These are phyloP conservation scores for Tanypteryx hageni DNA, from an alignment of 2,888 invertebrate species.

Conservation along the genomic window DNA sequence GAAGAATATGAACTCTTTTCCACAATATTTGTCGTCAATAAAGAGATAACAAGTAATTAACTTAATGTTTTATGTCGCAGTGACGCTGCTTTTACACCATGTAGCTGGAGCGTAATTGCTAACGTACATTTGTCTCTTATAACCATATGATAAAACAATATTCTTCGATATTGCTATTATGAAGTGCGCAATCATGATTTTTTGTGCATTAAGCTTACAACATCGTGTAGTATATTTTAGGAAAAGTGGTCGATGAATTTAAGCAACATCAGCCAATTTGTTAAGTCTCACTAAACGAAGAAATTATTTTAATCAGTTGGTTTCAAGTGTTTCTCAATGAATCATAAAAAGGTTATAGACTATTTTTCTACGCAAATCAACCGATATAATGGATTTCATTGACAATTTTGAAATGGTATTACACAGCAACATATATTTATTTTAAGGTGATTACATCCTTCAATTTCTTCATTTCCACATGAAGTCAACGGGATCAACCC, in stretches of 20 bases:
- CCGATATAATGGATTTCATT: neutral
- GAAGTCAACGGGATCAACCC: neutral
- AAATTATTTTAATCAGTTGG: neutral
- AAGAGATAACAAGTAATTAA: slow-evolving; percentile 59
- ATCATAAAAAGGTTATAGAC: neutral
- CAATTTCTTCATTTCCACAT: neutral
- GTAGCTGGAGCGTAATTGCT: slow-evolving; percentile 41
- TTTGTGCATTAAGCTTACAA: slow-evolving; percentile 57
- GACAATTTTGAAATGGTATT: neutral
- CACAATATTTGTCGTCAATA: slow-evolving; percentile 58
- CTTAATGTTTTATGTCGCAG: slow-evolving; percentile 38
- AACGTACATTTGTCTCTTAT: slow-evolving; percentile 31
- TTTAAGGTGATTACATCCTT: neutral
- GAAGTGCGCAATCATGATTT: slow-evolving; percentile 47
- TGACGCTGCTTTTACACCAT: slow-evolving; percentile 47
- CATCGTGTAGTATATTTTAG: slow-evolving; percentile 9
- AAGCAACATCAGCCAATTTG: slow-evolving; percentile 15
- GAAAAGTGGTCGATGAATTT: neutral
- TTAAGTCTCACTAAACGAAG: neutral
- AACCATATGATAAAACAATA: slow-evolving; percentile 25
- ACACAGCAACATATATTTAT: neutral
- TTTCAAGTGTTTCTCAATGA: neutral
- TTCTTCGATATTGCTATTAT: slow-evolving; percentile 51
- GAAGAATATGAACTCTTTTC: slow-evolving; percentile 58
- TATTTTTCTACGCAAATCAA: neutral